Conservation (phyloP, 23 tunicate species). For the Ascidia mentula region DNA sequence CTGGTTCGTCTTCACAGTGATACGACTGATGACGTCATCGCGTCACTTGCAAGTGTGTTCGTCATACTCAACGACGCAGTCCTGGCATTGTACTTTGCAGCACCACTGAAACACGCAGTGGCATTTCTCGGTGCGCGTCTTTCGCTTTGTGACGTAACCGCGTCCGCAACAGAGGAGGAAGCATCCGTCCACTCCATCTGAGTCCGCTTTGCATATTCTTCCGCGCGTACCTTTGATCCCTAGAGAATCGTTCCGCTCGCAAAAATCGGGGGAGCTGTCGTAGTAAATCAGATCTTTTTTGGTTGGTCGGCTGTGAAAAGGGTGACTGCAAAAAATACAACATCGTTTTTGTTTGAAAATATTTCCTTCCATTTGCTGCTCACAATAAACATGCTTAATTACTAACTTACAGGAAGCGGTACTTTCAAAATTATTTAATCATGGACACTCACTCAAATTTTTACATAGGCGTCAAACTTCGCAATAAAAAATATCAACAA, state of each 20-base stretch:
- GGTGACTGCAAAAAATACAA: slow-evolving; percentile 3
- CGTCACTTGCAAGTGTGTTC: slow-evolving; percentile 81
- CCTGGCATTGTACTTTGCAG: slow-evolving; percentile 83
- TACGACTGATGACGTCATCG: slow-evolving; percentile 2
- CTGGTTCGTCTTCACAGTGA: neutral
- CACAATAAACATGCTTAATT: too few relatives aligned
- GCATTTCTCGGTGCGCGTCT: slow-evolving; percentile 72
- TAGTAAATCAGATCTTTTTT: slow-evolving; percentile 56
- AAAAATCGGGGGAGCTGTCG: slow-evolving; percentile 83
- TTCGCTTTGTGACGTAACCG: slow-evolving; percentile 41
- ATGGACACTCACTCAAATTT: neutral
- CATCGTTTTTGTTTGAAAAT: neutral
- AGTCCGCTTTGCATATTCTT: slow-evolving; percentile 70
- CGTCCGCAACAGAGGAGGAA: slow-evolving; percentile 90
- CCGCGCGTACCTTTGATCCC: slow-evolving; percentile 84
- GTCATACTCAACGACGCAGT: slow-evolving; percentile 50
- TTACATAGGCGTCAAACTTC: neutral
- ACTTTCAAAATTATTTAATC: too few relatives aligned
- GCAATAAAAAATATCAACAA: too few relatives aligned
- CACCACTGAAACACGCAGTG: slow-evolving; percentile 92
- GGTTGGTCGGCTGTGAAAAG: slow-evolving; percentile 33
- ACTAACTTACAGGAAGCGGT: too few relatives aligned
- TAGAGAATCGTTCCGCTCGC: slow-evolving; percentile 44
- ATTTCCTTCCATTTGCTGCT: too few relatives aligned
- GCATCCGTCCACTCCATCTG: slow-evolving; percentile 84